Percentiles rank a stretch among this genome's conserved stretches.
Conservation (phyloP, 2,888 invertebrate genomes). For the Acanthosepion lycidas region DNA sequence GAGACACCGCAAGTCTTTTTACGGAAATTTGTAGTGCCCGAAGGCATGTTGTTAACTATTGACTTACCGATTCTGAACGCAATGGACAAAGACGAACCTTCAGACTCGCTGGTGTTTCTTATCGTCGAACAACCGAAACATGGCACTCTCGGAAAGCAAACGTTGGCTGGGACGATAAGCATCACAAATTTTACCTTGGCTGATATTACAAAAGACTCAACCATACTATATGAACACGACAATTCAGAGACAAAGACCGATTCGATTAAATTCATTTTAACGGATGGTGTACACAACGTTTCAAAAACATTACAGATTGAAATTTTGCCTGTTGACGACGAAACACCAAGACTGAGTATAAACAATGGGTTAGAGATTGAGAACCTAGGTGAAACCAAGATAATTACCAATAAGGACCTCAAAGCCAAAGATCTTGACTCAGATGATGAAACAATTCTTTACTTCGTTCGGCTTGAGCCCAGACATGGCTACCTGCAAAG, state of each 20-base stretch:
- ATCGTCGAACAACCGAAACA: slow-evolving; percentile 66
- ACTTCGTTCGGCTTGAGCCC: slow-evolving; percentile 69
- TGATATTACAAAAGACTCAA: slow-evolving; percentile 69
- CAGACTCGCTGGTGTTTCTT: slow-evolving; percentile 67
- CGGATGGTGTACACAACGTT: slow-evolving; percentile 71
- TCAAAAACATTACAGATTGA: slow-evolving; percentile 70
- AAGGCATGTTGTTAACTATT: slow-evolving; percentile 73
- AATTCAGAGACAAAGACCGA: slow-evolving; percentile 73
- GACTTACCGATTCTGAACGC: slow-evolving; percentile 73
- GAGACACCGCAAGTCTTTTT: slow-evolving; percentile 72
- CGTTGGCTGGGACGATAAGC: slow-evolving; percentile 65
- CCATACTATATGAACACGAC: slow-evolving; percentile 74
- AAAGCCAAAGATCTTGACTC: slow-evolving; percentile 73
- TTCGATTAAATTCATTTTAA: slow-evolving; percentile 69
- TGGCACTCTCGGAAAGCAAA: slow-evolving; percentile 71
- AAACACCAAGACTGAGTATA: slow-evolving; percentile 72
- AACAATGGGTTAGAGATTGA: slow-evolving; percentile 74
- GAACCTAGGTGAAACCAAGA: slow-evolving; percentile 65
- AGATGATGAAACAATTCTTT: slow-evolving; percentile 68
- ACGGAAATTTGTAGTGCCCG: slow-evolving; percentile 73
- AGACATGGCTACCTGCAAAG: slow-evolving; percentile 69
- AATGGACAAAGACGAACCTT: slow-evolving; percentile 71
- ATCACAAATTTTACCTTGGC: slow-evolving; percentile 69
- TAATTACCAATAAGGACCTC: slow-evolving; percentile 68
- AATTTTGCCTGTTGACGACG: slow-evolving; percentile 74